Base-by-base conservation (phyloP, 2,113 vertebrate species). In the Datnioides undecimradiatus region DNA sequence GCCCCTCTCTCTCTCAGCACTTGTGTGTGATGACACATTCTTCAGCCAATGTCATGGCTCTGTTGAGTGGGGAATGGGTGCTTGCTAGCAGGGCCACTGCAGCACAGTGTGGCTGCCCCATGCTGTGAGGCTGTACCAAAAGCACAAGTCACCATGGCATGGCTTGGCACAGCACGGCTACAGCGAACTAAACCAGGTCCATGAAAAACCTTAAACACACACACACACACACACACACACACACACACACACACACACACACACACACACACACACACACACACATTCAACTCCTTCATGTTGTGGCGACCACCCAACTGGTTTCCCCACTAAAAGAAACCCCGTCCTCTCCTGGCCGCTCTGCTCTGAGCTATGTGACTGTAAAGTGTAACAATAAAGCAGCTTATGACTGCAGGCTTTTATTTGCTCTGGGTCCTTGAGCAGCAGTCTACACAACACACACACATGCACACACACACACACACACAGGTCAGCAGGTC, bases 341-440 rank as follows among this genome's bases (percentile, higher is more conserved):
- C 6, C 51, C 17, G 11, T 38, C 23, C 10, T 12, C 41, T 55
- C 43, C 23, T 33, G n/a, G n/a, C n/a, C n/a, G n/a, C 62, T n/a
- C 33, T 7, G 14, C 66, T 33, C 75, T 2, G 31, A 81, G 48
- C 73, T 65, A 69, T 80, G 69, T 31, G 77, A 67, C 74, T 66
- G 60, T 81, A 84, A 86, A 84, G 62, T 68, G 60, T 74, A 76
- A 84, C 77, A 57, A 65, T 86, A 86, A 86, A 84, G 73, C 73
- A 33, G 65, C 58, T 63, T 73, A 69, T 48, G 73, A 74, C 33
- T 55, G 11, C 57, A 72, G 43, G 81, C 64, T 84, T 87, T 81
- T 81, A 79, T 87, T 67, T 79, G 68, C 79, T 62, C 27, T 5
- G 45, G 70, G 63, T 62, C 75, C 79, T 85, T 72, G 62, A 70